These are phyloP conservation scores for Drosophila rellima DNA, from an alignment of 2,888 invertebrate genomes.

Conservation along the genomic window DNA sequence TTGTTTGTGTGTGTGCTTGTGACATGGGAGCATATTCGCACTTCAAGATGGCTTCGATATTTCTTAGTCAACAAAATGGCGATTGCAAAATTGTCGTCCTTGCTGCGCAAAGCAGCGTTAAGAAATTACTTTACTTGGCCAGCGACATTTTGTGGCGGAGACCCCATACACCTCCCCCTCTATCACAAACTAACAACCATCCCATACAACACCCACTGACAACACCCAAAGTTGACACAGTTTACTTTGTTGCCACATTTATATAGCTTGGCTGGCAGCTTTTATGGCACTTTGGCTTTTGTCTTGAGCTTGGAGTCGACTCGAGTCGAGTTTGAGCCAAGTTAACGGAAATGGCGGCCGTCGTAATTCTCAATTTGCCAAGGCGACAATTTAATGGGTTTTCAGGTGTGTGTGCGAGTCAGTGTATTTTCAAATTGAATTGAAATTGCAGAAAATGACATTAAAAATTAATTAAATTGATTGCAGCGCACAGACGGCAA, in stretches of 20 bases:
- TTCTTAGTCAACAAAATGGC: slow-evolving; percentile 82
- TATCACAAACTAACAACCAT: background rate
- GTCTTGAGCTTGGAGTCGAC: slow-evolving; percentile 65
- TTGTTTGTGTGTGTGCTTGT: slow-evolving; percentile 42
- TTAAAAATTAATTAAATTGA: slow-evolving; percentile 85
- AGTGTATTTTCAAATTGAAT: slow-evolving; percentile 77
- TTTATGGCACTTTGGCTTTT: slow-evolving; percentile 79
- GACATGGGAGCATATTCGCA: slow-evolving; percentile 76
- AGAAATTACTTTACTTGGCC: slow-evolving; percentile 78
- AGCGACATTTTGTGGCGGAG: slow-evolving; percentile 69
- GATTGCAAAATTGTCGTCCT: slow-evolving; percentile 79
- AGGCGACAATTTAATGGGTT: slow-evolving; percentile 83
- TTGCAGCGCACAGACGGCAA: slow-evolving; percentile 73
- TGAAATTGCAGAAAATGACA: slow-evolving; percentile 83
- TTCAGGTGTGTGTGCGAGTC: slow-evolving; percentile 61
- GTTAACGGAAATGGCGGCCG: slow-evolving; percentile 76
- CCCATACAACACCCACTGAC: slow-evolving; percentile 33
- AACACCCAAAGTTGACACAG: slow-evolving; percentile 72
- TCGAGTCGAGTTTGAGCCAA: slow-evolving; percentile 62
- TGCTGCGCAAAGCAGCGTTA: slow-evolving; percentile 64
- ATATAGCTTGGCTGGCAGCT: slow-evolving; percentile 78
- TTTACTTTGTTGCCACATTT: slow-evolving; percentile 81
- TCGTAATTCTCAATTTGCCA: slow-evolving; percentile 84
- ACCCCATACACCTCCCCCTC: slow-evolving; percentile 10
- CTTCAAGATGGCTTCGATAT: slow-evolving; percentile 82